These are phyloP conservation scores for Tokudaia tokunoshimensis DNA, from an alignment of 2,797 vertebrate genomes.

Conservation along the genomic window DNA sequence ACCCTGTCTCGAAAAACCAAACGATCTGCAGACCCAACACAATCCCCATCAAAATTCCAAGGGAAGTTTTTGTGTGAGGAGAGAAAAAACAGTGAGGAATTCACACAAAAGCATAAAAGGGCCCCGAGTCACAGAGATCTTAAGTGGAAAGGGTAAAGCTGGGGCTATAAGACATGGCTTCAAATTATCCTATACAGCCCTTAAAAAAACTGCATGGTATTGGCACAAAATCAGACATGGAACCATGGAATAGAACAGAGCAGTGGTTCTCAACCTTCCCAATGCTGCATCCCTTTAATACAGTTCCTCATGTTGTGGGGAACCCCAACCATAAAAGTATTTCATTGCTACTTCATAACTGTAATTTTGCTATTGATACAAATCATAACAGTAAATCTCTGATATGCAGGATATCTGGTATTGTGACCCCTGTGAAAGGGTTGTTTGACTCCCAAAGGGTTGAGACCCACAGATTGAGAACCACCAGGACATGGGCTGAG, in stretches of 20 bases:
- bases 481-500: too few relatives aligned
- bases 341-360: neutral
- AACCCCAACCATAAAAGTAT: neutral
- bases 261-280: too few relatives aligned
- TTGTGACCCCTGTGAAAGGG: neutral
- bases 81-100: neutral
- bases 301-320: neutral
- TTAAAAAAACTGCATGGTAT: neutral
- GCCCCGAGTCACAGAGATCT: neutral
- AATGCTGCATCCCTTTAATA: too few relatives aligned
- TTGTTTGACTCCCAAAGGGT: neutral
- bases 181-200: neutral
- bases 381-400: neutral
- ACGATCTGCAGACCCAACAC: neutral
- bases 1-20: too few relatives aligned
- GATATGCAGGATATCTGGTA: neutral
- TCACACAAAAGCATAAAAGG: too few relatives aligned
- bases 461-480: neutral
- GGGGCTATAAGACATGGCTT: neutral
- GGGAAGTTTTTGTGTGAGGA: neutral
- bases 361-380: neutral
- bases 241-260: too few relatives aligned
- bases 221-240: neutral
- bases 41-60: neutral
- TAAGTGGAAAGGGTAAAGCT: neutral